Evolutionary conservation across 2,888 invertebrate species (phyloP), one percentile per base, ranked within the genome.

Genomic region (Chrysina gloriosa): DNA sequence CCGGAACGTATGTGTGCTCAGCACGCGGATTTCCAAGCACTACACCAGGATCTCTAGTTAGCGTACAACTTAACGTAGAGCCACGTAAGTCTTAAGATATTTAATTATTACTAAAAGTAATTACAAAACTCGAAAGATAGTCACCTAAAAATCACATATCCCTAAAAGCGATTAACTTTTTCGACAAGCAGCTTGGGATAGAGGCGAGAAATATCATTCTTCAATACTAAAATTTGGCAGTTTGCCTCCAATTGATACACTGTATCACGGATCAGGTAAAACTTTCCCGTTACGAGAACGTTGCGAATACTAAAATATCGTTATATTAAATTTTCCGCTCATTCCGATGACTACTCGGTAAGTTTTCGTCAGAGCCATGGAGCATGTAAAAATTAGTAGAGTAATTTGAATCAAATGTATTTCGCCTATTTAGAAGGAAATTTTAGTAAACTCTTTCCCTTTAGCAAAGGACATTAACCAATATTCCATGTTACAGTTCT

Each of bases 1-100:
- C 89, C 19, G 97, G 97, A 36, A 86, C 88, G 1, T 97, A 97
- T 83, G 86, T 93, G 65, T 97, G 97, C 81, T 90, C 93, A 81
- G 94, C 95, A 1, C 84, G 89, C 4, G 89, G 88, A 2, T 90
- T 89, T 77, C 84, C 90, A 16, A 77, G 85, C 27, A 84, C 87
- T 34, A 84, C 87, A 0, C 88, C 89, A 3, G 92, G 92, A 66
- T 86, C 90, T 50, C 87, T 89, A 82, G 84, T 90, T 2, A 85
- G 87, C 39, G 95, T 94, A 0, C 85, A 87, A 48, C 85, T 96
- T 14, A 86, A 85, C 29, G 95, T 96, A 0, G 91, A 92, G 75
- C 86, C 87, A 80, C 88, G 95, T 95, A 88, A 90, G 92, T 89
- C 73, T 31, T 14, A 27, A 23, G 9, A 3, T 14, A 21, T 23